Evolutionary conservation across 2,113 vertebrate genomes (phyloP), one percentile per base, ranked within the genome.

Genomic region (Hippocampus comes): DNA sequence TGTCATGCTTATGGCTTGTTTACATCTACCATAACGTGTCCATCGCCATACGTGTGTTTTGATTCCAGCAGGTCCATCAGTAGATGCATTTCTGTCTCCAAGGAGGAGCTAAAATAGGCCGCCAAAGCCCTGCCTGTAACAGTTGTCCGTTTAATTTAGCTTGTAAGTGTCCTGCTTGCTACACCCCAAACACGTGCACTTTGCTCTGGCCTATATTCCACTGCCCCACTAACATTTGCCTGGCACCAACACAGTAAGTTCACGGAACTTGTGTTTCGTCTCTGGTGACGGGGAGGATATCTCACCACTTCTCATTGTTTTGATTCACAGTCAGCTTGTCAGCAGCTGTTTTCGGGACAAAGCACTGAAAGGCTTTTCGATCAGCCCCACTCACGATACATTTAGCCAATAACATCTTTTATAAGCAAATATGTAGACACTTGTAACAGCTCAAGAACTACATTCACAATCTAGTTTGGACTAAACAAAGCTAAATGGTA

Each of bases 91-190:
- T 2, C 73, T 27, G 84, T 83, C 84, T 83, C 84, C 64, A 61
- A 76, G 71, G 89, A 87, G 70, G 75, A 82, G 78, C 82, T 87
- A 87, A 86, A 89, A 87, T 80, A 90, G 77, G 80, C 78, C 43
- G 64, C 80, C 38, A 65, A 80, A 86, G 79, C 70, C 81, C 12
- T 74, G 78, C 77, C 75, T 72, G 69, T 79, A 82, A 88, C 90
- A 91, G 88, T 89, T 90, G 90, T 87, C 77, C 78, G 87, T 87
- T 88, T 85, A 87, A 88, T 88, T 88, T 89, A 90, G 90, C 84
- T 76, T 17, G 77, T 87, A 85, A 84, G 77, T 79, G 84, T 84
- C 74, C 75, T 70, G 46, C 76, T 65, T 77, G 72, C 70, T n/a
- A 20, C 8, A 72, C 69, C 49, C 74, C 25, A 68, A 48, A 12